These are phyloP conservation scores for Drosophila nigricruria DNA, from an alignment of 2,888 invertebrate genomes.

Conservation along the genomic window DNA sequence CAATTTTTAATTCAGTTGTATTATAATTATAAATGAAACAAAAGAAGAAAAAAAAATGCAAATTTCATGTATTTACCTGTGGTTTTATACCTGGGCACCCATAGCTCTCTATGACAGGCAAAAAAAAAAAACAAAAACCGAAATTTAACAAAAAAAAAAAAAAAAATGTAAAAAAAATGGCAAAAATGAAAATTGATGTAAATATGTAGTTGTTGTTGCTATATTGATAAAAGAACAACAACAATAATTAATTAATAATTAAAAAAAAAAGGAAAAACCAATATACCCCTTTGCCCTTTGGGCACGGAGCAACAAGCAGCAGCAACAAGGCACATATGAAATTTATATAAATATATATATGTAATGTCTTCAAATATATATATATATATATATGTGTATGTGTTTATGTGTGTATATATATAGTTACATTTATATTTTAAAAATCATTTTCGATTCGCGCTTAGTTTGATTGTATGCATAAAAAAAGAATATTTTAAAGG, in stretches of 20 bases:
- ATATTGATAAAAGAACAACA: slow-evolving; percentile 22
- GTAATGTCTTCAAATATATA: slow-evolving; percentile 21
- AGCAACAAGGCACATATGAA: slow-evolving; percentile 49
- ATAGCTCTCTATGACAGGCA: neutral
- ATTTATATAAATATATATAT: slow-evolving; percentile 19
- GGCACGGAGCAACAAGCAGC: slow-evolving; percentile 35
- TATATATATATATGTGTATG: slow-evolving; percentile 22
- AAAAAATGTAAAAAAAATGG: slow-evolving; percentile 45
- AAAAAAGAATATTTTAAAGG: slow-evolving; percentile 34
- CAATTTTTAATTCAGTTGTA: slow-evolving; percentile 69
- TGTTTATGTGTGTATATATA: slow-evolving; percentile 28
- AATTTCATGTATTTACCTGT: slow-evolving; percentile 59
- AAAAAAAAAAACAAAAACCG: slow-evolving; percentile 20
- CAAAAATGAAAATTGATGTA: slow-evolving; percentile 70
- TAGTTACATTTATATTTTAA: slow-evolving; percentile 23
- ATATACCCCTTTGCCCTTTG: no score
- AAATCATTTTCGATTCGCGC: slow-evolving; percentile 23
- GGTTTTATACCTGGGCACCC: slow-evolving; percentile 41
- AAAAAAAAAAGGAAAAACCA: slow-evolving; percentile 45
- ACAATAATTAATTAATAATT: slow-evolving; percentile 32
- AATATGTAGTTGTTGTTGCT: slow-evolving; percentile 74
- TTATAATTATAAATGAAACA: slow-evolving; percentile 60
- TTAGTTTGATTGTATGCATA: slow-evolving; percentile 10
- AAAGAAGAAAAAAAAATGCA: slow-evolving; percentile 1
- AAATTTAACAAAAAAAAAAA: slow-evolving; percentile 18